Base-by-base conservation (phyloP, 2,113 vertebrate genomes). In the Charina bottae region DNA sequence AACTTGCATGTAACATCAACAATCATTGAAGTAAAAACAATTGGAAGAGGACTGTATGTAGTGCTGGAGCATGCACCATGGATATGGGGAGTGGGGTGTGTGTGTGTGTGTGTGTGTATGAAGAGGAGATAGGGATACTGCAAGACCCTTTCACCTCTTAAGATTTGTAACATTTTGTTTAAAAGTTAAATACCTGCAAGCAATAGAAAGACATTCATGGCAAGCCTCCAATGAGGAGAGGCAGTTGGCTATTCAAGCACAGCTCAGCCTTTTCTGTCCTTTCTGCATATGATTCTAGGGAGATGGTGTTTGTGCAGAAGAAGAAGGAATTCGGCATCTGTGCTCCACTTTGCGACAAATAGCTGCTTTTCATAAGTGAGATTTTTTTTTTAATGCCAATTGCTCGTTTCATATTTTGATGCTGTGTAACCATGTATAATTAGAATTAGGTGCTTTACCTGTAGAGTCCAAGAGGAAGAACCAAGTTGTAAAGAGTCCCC, bases 291-390 rank as follows among this genome's bases (percentile, higher is more conserved):
- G 86, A 92, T 94, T 72, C 72, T 84, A 99, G 99, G 97, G 94
- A 58, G 97, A 96, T 89, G 91, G 87, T 42, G 97, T 97, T 92
- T 96, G 94, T 94, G 95, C 24, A 4, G 97, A 98, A 0, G 91
- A 97, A 87, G 97, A 95, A 94, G 96, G 94, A 92, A 96, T 95
- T 58, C 94, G 93, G 90, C 95, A 87, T 85, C 96, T 98, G 83
- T 92, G 97, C 83, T 94, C 95, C 91, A 94, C 96, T 37, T 95
- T 99, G 94, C 98, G 96, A 97, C 98, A 98, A 97, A 95, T 98
- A 94, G 89, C 98, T 55, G 97, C 97, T 90, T 98, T 99, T 96
- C 97, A 98, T 96, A 98, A 98, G 99, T 99, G 97, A 98, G 98
- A 94, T 94, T 0, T 90, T 95, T n/a, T 93, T 1, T 93, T 95